These are phyloP conservation scores for Tetraneura akinire DNA, from an alignment of 1,140 invertebrate species.

Conservation along the genomic window DNA sequence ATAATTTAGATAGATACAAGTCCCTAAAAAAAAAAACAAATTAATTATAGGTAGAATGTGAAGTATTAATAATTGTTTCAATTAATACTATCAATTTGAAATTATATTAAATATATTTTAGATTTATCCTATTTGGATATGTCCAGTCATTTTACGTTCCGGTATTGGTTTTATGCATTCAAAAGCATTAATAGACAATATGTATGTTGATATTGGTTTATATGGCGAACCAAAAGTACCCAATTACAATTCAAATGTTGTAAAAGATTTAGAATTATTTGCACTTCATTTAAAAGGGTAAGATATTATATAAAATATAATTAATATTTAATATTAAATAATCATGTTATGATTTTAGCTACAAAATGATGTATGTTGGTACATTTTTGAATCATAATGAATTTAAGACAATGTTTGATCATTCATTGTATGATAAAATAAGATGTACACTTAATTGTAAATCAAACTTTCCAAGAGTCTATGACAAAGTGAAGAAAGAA, in stretches of 20 bases:
- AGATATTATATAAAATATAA: conserved; percentile 46
- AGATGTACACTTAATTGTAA: conserved; percentile 66
- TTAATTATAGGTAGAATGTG: no score
- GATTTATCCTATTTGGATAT: conserved; percentile 84
- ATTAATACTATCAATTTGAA: no score
- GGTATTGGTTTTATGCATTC: conserved; percentile 74
- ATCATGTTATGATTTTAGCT: conserved; percentile 66
- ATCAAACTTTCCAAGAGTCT: conserved; percentile 79
- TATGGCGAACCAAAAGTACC: conserved; percentile 74
- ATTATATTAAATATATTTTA: conserved; percentile 55
- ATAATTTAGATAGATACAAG: no score
- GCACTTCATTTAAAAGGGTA: conserved; percentile 70
- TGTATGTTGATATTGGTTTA: conserved; percentile 80
- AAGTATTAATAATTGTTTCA: no score
- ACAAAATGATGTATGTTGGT: conserved; percentile 90
- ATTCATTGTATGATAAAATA: conserved; percentile 73
- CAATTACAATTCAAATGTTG: conserved; percentile 69
- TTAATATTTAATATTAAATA: no score
- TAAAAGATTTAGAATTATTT: conserved; percentile 70
- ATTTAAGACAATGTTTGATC: conserved; percentile 83
- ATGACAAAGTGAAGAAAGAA: conserved; percentile 75
- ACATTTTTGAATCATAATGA: conserved; percentile 75
- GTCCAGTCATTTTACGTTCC: conserved; percentile 73
- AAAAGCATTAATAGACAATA: conserved; percentile 58
- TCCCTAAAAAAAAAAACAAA: no score